These are phyloP conservation scores for Rhinogobius similis DNA, from an alignment of 2,113 vertebrate species.

Conservation along the genomic window DNA sequence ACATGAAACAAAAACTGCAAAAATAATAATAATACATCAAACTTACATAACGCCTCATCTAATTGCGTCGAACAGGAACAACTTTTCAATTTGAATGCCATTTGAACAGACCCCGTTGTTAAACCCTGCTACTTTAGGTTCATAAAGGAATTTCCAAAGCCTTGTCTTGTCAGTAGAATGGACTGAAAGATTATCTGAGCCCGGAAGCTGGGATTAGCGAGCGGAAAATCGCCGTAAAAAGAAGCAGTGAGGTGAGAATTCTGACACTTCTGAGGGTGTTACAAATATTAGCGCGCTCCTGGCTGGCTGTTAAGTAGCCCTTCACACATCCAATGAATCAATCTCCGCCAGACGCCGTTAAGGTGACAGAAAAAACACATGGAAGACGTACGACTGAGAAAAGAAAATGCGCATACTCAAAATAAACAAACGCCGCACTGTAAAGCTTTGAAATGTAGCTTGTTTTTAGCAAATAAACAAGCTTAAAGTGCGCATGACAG, in stretches of 20 bases:
- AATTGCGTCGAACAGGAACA: too few relatives aligned
- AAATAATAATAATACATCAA: too few relatives aligned
- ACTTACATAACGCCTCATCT: too few relatives aligned
- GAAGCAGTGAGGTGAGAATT: slow-evolving; percentile 55
- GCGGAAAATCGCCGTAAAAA: slow-evolving; percentile 4
- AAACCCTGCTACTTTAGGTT: neutral
- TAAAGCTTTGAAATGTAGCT: too few relatives aligned
- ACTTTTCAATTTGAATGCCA: too few relatives aligned
- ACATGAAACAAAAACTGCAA: too few relatives aligned
- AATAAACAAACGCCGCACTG: neutral
- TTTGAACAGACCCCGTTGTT: neutral
- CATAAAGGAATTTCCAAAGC: neutral
- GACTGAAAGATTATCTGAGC: neutral
- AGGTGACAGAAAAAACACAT: neutral
- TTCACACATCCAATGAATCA: slow-evolving; percentile 57
- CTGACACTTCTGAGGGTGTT: slow-evolving; percentile 61
- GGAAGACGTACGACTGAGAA: neutral
- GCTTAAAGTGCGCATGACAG: too few relatives aligned
- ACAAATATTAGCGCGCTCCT: slow-evolving; percentile 57
- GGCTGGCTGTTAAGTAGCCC: slow-evolving; percentile 41
- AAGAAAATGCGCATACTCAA: neutral
- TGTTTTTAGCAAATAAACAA: too few relatives aligned
- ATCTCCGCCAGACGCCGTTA: slow-evolving; percentile 24
- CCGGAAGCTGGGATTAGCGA: neutral
- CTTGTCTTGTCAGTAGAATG: neutral